A percentile compares a stretch with the other conserved stretches of the same genome.
Evolutionary conservation across 2,113 vertebrate species (phyloP).

Genomic region (Notechis scutatus): DNA sequence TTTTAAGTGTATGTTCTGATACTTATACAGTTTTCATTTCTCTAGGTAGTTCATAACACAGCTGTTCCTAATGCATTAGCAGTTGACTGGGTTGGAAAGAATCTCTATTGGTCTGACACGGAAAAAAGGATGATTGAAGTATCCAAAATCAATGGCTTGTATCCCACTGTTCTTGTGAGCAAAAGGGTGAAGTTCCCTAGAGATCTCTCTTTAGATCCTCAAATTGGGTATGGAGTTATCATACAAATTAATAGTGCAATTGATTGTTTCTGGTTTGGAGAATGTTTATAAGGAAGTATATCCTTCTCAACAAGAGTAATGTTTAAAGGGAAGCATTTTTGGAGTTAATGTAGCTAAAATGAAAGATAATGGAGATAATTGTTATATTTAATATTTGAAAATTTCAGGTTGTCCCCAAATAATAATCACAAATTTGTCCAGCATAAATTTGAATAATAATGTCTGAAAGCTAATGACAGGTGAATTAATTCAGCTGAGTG

Average conservation of each 20-base stretch:
- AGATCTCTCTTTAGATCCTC: conserved; percentile 87
- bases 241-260: conserved; percentile 1
- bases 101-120: conserved; percentile 95
- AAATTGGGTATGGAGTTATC: conserved; percentile 78
- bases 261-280: not conserved
- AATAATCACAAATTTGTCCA: not conserved
- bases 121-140: conserved; percentile 96
- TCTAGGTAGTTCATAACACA: conserved; percentile 89
- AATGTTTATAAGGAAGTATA: not conserved
- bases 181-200: conserved; percentile 87
- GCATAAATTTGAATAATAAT: not conserved
- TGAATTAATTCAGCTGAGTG: not conserved
- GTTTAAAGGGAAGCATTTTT: not conserved
- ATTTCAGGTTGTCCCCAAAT: not conserved
- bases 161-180: conserved; percentile 87
- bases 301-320: not conserved
- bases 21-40: conserved; percentile 47
- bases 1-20: not conserved
- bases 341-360: not conserved
- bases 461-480: not conserved
- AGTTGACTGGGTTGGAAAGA: conserved; percentile 97
- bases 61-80: conserved; percentile 92
- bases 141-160: conserved; percentile 93
- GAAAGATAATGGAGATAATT: not conserved
- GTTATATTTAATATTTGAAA: not conserved